Evolutionary conservation across 2,888 invertebrate genomes (phyloP).

Genomic region (Elysia crispata): DNA sequence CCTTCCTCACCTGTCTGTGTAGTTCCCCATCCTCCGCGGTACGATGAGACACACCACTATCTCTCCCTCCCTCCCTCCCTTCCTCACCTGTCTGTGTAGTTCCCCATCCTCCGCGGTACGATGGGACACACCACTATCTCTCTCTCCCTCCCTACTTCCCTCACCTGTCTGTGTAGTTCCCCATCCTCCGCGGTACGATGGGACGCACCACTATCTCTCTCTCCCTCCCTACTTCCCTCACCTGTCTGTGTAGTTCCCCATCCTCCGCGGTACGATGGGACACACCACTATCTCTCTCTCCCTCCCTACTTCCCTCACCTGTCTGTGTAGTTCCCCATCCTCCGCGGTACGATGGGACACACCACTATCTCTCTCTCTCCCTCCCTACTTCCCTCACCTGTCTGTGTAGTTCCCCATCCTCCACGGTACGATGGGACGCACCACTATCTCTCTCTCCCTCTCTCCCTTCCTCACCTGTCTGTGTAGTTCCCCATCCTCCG

Average conservation of each 20-base stretch:
- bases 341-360: background rate
- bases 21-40: no score
- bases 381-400: background rate
- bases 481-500: no score
- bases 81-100: no score
- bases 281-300: background rate
- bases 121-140: constrained; percentile 48
- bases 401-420: background rate
- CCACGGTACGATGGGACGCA: background rate
- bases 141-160: background rate
- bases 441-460: background rate
- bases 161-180: no score
- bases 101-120: no score
- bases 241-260: no score
- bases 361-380: background rate
- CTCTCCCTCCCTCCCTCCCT: no score
- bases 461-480: background rate
- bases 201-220: background rate
- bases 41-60: constrained; percentile 60
- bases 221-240: no score
- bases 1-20: no score
- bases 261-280: no score
- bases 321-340: no score
- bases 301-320: no score
- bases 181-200: background rate